Evolutionary conservation across 1,140 invertebrate species (phyloP), one percentile per base, ranked within the genome.

Genomic region (Cherax destructor): DNA sequence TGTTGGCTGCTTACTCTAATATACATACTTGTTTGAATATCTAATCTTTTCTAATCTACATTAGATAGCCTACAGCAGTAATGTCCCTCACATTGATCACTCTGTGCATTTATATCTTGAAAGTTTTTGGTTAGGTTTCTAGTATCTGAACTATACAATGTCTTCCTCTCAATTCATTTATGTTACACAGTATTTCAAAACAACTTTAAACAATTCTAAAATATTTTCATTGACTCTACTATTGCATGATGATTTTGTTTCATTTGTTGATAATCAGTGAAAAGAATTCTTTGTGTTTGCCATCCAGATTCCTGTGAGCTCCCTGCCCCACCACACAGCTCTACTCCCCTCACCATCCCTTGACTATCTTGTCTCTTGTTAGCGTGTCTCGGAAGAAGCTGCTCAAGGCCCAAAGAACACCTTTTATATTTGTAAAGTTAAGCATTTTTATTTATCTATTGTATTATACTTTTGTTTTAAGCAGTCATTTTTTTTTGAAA

Each of bases 371-470:
- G 72, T 79, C 83, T 83, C 80, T 76, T n/a, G 77, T 85, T 91
- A 91, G 88, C 88, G 88, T 91, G 88, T 80, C 76, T 85, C 83
- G 83, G 88, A 91, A 91, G 88, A 91, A 91, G 88, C 88, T 85
- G 83, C 88, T 85, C 41, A 79, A 78, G 88, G 83, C 88, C 88
- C 88, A 91, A 91, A 86, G 88, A 86, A 69, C n/a, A 56, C 59
- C 50, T 56, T 59, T 65, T 78, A 47, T n/a, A n/a, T 47, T 61
- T 80, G 47, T 85, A 85, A 74, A 65, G 80, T 85, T 78, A 77
- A n/a, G 18, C 24, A 50, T 80, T 91, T 83, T 85, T 91, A 52
- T 91, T 91, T 91, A 85, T 84, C 30, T 65, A 49, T 56, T 76
- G 49, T 41, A 59, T 69, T 69, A 30, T n/a, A 78, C 7, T 74